These are phyloP conservation scores for Apotomis capreana DNA, from an alignment of 2,888 invertebrate species.

Conservation along the genomic window DNA sequence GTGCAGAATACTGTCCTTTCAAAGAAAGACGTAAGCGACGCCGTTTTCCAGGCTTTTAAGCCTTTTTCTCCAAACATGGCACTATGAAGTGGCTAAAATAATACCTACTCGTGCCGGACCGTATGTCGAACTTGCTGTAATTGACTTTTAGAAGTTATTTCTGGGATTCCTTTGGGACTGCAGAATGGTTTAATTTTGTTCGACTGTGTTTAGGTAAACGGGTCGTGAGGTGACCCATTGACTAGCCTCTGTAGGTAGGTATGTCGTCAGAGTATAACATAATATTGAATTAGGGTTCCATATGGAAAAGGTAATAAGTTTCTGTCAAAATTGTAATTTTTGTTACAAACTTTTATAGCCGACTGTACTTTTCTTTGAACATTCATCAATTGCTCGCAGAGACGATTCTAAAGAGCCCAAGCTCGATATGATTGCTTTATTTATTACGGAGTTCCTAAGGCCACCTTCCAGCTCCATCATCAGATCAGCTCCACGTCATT, in stretches of 20 bases:
- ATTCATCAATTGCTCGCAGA: too few species aligned
- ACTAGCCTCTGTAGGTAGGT: neutral
- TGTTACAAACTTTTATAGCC: too few species aligned
- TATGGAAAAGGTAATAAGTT: too few species aligned
- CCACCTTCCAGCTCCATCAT: too few species aligned
- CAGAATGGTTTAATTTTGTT: slow-evolving; percentile 26
- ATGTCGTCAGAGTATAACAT: too few species aligned
- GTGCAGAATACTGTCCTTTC: neutral
- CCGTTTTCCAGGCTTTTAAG: neutral
- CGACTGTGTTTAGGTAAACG: neutral
- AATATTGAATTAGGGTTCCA: too few species aligned
- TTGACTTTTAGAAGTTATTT: slow-evolving; percentile 39
- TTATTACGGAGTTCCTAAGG: too few species aligned
- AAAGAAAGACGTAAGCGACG: slow-evolving; percentile 3
- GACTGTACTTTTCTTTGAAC: too few species aligned
- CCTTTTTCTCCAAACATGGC: slow-evolving; percentile 1
- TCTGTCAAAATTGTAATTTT: too few species aligned
- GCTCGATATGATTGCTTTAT: too few species aligned
- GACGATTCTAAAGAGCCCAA: too few species aligned
- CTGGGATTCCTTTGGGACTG: slow-evolving; percentile 14
- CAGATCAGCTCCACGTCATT: too few species aligned
- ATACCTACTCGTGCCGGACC: slow-evolving; percentile 12
- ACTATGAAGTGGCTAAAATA: slow-evolving; percentile 29
- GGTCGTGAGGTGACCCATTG: neutral
- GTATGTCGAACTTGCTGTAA: slow-evolving; percentile 34